phyloP scores from a whole-genome alignment of 2,113 vertebrate genomes.

The Prietella phreatophila region DNA sequence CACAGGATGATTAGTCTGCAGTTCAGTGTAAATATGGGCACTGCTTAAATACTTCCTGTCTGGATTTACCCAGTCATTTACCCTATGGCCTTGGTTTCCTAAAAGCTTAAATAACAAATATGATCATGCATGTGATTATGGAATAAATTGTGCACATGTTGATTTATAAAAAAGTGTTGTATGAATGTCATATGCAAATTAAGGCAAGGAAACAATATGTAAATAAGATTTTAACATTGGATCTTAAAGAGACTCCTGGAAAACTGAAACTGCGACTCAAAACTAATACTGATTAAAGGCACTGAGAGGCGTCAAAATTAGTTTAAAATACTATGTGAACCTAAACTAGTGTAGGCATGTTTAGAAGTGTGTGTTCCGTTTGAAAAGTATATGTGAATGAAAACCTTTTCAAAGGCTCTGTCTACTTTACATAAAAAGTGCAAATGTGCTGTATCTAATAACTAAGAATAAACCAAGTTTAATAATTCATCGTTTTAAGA shows the following conservation, averaged over 20 bases:
- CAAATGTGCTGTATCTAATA: constrained; percentile 12
- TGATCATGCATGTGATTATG: not conserved
- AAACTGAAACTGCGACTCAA: not conserved
- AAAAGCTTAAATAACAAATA: not conserved
- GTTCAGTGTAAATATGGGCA: constrained; percentile 2
- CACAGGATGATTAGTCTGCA: constrained; percentile 35
- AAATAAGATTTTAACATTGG: not conserved
- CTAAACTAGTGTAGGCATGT: not conserved
- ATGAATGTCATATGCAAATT: not conserved
- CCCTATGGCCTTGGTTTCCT: not conserved
- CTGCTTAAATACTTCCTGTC: constrained; percentile 20
- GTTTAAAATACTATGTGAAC: not conserved
- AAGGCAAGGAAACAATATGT: not conserved
- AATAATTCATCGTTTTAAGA: not conserved
- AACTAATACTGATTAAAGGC: not conserved
- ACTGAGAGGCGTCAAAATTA: not conserved
- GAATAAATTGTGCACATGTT: not conserved
- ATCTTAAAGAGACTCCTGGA: not conserved
- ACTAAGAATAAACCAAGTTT: not conserved
- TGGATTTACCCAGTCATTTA: constrained; percentile 12
- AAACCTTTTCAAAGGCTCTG: not conserved
- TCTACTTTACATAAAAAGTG: not conserved
- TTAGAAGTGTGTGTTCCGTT: not conserved
- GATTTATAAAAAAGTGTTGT: not conserved
- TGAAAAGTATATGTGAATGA: not conserved